Conservation (phyloP, 1,140 invertebrate species). For the Drosophila pruinosa region DNA sequence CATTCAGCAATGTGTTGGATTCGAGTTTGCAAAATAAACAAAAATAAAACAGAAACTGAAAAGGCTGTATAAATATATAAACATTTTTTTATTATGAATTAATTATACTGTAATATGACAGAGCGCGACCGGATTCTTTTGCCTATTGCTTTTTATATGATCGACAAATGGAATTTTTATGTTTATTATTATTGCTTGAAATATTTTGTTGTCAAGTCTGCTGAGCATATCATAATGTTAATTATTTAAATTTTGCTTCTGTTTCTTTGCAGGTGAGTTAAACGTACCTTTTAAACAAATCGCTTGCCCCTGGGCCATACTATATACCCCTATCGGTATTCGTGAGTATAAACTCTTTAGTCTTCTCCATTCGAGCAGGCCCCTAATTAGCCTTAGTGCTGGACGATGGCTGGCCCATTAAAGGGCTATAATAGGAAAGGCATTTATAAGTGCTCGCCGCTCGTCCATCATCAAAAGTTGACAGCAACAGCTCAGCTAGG, state of each 20-base stretch:
- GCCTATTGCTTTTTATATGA: constrained; percentile 5
- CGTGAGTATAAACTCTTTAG: constrained; percentile 68
- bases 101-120: constrained; percentile 16
- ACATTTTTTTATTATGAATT: constrained; percentile 23
- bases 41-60: not conserved
- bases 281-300: constrained; percentile 55
- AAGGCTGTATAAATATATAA: constrained; percentile 4
- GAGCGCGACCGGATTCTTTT: constrained; percentile 24
- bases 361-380: constrained; percentile 7
- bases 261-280: constrained; percentile 73
- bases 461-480: constrained; percentile 19
- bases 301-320: constrained; percentile 35
- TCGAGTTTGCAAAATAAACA: constrained; percentile 33
- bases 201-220: constrained; percentile 11
- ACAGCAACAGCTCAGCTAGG: constrained; percentile 14
- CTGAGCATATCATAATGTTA: constrained; percentile 56
- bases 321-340: constrained; percentile 22
- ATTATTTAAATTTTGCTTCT: constrained; percentile 66
- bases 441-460: constrained; percentile 8
- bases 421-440: constrained; percentile 23
- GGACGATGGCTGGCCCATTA: constrained; percentile 18
- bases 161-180: constrained; percentile 9
- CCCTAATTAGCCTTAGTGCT: constrained; percentile 50
- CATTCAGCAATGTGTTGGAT: constrained; percentile 31
- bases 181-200: constrained; percentile 30